These are phyloP conservation scores for Nyctibius bracteatus DNA, from an alignment of 2,113 vertebrate genomes.

Conservation along the genomic window DNA sequence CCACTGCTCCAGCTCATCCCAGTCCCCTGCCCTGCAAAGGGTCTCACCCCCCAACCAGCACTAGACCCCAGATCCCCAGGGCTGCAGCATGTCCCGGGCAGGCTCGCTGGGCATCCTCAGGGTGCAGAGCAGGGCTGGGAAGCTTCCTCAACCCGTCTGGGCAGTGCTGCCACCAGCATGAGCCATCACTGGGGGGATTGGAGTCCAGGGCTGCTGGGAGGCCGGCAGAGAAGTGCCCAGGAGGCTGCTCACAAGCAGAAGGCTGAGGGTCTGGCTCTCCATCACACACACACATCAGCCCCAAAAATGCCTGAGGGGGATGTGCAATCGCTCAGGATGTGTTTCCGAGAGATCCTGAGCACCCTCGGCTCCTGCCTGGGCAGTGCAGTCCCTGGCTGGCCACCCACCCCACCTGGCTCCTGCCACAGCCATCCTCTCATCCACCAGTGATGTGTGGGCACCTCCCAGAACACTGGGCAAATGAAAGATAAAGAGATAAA, in stretches of 20 bases:
- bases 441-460: background rate
- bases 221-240: rapidly evolving
- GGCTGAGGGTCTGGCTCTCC: background rate
- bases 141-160: rapidly evolving
- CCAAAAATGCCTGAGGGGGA: background rate
- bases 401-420: background rate
- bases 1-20: rapidly evolving
- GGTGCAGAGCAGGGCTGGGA: rapidly evolving
- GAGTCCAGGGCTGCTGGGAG: background rate
- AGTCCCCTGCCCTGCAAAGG: background rate
- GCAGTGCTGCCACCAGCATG: background rate
- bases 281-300: rapidly evolving
- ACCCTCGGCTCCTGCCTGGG: rapidly evolving
- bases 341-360: background rate
- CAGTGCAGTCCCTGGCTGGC: background rate
- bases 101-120: rapidly evolving
- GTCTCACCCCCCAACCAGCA: background rate
- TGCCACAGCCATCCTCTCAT: background rate
- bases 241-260: background rate
- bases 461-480: rapidly evolving
- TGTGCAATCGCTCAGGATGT: background rate
- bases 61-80: rapidly evolving
- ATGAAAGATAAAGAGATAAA: background rate
- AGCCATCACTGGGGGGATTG: rapidly evolving
- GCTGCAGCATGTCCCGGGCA: rapidly evolving